Evolutionary conservation across 2,797 vertebrate species (phyloP).

Genomic region (Gymnoscopelus microlampas): DNA sequence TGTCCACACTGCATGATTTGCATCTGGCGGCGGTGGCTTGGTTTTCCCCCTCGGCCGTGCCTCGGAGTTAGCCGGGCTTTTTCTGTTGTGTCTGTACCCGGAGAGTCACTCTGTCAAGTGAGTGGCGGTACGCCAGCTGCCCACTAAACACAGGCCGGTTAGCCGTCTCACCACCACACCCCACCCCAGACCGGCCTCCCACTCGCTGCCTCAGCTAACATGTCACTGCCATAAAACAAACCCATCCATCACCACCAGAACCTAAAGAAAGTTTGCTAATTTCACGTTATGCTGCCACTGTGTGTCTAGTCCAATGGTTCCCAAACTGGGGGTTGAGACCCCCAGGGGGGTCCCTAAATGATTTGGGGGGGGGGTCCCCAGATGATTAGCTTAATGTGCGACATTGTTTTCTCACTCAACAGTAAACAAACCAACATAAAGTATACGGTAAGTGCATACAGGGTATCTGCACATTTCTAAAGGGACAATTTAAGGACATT

Average conservation of each 20-base stretch:
- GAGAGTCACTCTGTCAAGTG: conserved; percentile 65
- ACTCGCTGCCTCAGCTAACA: conserved; percentile 34
- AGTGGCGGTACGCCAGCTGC: conserved; percentile 64
- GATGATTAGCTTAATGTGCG: too few relatives aligned
- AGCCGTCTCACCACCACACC: conserved; percentile 41
- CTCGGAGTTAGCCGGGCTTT: conserved; percentile 44
- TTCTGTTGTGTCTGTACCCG: conserved; percentile 60
- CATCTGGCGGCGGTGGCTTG: conserved; percentile 23
- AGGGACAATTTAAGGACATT: too few relatives aligned
- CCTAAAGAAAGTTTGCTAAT: conserved; percentile 52
- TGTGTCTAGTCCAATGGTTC: conserved; percentile 16
- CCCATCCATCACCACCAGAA: conserved; percentile 60
- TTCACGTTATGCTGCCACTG: conserved; percentile 46
- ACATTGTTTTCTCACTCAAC: too few relatives aligned
- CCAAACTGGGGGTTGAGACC: too few relatives aligned
- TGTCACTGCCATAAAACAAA: conserved; percentile 61
- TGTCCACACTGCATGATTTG: conserved; percentile 49
- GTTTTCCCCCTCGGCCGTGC: conserved; percentile 30
- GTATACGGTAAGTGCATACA: too few relatives aligned
- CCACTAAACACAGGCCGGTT: conserved; percentile 69
- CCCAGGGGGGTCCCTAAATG: too few relatives aligned
- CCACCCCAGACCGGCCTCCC: conserved; percentile 48
- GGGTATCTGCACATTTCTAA: too few relatives aligned
- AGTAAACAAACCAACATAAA: too few relatives aligned
- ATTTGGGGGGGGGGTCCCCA: too few relatives aligned